These are phyloP conservation scores for Rattus rattus DNA, from an alignment of 2,113 vertebrate species.

Conservation along the genomic window DNA sequence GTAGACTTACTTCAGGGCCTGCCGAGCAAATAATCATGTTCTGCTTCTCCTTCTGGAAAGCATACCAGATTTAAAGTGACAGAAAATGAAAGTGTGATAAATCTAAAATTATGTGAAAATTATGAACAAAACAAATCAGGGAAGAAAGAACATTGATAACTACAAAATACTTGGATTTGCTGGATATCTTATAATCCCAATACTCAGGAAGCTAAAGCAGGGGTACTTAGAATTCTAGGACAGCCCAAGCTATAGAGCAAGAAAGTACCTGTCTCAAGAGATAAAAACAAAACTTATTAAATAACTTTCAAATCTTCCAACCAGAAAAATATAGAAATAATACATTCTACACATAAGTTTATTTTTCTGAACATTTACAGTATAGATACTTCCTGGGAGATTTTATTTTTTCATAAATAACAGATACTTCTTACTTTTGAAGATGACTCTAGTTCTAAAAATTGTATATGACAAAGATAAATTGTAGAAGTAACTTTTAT, in stretches of 20 bases:
- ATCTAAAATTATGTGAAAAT: not conserved
- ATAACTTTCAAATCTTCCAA: slow-evolving; percentile 17
- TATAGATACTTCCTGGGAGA: not conserved
- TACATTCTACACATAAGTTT: not conserved
- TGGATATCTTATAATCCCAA: not conserved
- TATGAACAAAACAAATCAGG: not conserved
- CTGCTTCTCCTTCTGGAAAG: not conserved
- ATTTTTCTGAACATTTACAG: not conserved
- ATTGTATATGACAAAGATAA: not conserved
- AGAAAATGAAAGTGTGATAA: not conserved
- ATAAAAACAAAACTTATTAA: not conserved
- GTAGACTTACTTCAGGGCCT: not conserved
- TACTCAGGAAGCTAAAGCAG: not conserved
- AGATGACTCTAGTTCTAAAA: not conserved
- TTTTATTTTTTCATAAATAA: not conserved
- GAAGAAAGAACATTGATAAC: not conserved
- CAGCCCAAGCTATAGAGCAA: not conserved
- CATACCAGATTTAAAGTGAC: not conserved
- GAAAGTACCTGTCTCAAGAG: not conserved
- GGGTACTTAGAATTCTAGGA: not conserved
- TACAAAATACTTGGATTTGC: not conserved
- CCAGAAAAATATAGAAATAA: not conserved
- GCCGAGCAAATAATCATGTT: not conserved
- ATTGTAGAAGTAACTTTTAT: no score
- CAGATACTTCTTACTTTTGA: not conserved